Conservation (phyloP, 1,140 invertebrate species). For the Drosophila willistoni region DNA sequence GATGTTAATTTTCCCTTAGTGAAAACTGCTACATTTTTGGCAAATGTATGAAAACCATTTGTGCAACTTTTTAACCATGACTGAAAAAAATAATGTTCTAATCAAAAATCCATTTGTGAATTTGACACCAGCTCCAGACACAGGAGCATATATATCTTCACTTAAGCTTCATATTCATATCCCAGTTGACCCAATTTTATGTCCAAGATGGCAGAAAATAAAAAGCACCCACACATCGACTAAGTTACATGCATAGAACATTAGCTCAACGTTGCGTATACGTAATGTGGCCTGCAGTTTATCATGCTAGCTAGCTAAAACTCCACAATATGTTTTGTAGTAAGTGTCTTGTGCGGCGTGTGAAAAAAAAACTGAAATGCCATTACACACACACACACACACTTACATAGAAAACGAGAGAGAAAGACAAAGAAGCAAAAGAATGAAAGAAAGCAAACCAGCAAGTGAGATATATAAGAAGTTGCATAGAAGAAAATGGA, state of each 20-base stretch:
- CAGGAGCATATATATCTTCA: not conserved
- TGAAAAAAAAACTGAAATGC: slow-evolving; percentile 38
- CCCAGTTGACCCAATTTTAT: slow-evolving; percentile 25
- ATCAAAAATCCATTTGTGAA: too few species aligned
- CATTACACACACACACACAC: slow-evolving; percentile 23
- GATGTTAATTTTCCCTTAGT: too few species aligned
- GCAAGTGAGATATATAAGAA: not conserved
- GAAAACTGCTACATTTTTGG: too few species aligned
- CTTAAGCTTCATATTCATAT: slow-evolving; percentile 9
- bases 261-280: slow-evolving; percentile 33
- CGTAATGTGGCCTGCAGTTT: slow-evolving; percentile 34
- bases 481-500: slow-evolving; percentile 41
- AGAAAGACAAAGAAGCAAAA: not conserved
- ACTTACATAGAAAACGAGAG: not conserved
- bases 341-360: slow-evolving; percentile 25
- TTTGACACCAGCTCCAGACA: too few species aligned
- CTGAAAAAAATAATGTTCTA: too few species aligned
- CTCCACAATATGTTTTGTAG: slow-evolving; percentile 22
- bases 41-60: too few species aligned
- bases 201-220: slow-evolving; percentile 5
- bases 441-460: not conserved
- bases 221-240: slow-evolving; percentile 8
- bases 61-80: too few species aligned
- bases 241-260: slow-evolving; percentile 32
- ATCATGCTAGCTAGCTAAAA: slow-evolving; percentile 24